Evolutionary conservation across 1,140 invertebrate species (phyloP), one percentile per base, ranked within the genome.

Genomic region (Conus betulinus): DNA sequence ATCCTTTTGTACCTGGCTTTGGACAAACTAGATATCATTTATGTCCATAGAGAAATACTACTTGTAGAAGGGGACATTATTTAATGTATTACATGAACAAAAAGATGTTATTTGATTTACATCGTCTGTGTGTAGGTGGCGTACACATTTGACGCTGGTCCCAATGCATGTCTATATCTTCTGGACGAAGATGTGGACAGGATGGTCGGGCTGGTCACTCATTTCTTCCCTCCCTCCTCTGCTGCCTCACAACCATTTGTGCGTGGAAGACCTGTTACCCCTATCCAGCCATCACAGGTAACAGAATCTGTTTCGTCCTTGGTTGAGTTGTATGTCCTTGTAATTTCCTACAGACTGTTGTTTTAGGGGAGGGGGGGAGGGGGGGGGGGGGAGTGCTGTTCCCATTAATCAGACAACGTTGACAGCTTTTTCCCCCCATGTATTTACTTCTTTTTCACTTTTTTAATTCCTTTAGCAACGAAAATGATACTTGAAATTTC

Each of bases 101-200:
- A n/a, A n/a, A n/a, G n/a, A n/a, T n/a, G n/a, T n/a, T n/a, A n/a
- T n/a, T n/a, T n/a, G n/a, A n/a, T n/a, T n/a, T n/a, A n/a, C n/a
- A n/a, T n/a, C n/a, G n/a, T n/a, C n/a, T n/a, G n/a, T n/a, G n/a
- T n/a, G n/a, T n/a, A 97, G 97, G 96, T 97, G 6, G 98, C 98
- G 7, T 99, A 99, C 94, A 99, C 98, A 52, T 99, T 98, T 96
- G 99, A 99, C 97, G 99, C 99, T 89, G 99, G 99, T 17, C 98
- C 98, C 87, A 99, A 99, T 96, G 98, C 98, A 8, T 99, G 98
- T 94, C 93, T 99, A 0, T 99, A 98, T 96, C 94, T 99, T 27
- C 94, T 98, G 88, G 97, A 98, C 93, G 96, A 97, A 91, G 96
- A 97, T 95, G 96, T 99, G 1, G 94, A 97, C 6, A 95, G 96